Evolutionary conservation across 2,888 invertebrate genomes (phyloP).

Genomic region (Chaetogeoica ovagalla): DNA sequence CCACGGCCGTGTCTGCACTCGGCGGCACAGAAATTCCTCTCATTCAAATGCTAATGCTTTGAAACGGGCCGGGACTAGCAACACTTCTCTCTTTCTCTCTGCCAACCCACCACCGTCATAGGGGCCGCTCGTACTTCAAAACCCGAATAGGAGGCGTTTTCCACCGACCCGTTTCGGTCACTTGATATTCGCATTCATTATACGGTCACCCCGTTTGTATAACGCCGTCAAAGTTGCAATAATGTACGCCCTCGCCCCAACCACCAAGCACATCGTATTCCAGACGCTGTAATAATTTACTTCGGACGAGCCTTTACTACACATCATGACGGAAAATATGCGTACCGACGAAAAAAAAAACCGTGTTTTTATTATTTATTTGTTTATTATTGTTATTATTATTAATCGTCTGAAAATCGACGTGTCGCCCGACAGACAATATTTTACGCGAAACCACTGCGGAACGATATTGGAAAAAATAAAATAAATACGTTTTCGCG

Average conservation of each 20-base stretch:
- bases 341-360: too few relatives aligned
- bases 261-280: not conserved
- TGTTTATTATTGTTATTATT: too few relatives aligned
- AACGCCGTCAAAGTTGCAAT: conserved; percentile 1
- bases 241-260: not conserved
- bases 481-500: too few relatives aligned
- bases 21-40: conserved; percentile 50
- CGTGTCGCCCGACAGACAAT: too few relatives aligned
- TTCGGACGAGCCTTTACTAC: too few relatives aligned
- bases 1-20: too few relatives aligned
- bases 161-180: conserved; percentile 45
- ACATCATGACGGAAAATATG: too few relatives aligned
- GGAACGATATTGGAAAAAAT: too few relatives aligned
- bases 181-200: conserved; percentile 46
- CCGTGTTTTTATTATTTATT: too few relatives aligned
- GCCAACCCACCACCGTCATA: not conserved
- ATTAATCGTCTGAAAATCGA: too few relatives aligned
- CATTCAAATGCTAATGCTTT: conserved; percentile 48
- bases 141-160: conserved; percentile 48
- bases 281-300: not conserved
- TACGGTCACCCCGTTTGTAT: not conserved
- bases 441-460: too few relatives aligned
- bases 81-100: not conserved
- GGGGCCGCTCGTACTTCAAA: conserved; percentile 20
- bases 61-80: conserved; percentile 11